Conservation (phyloP, 2,113 vertebrate genomes). For the Burhinus oedicnemus region DNA sequence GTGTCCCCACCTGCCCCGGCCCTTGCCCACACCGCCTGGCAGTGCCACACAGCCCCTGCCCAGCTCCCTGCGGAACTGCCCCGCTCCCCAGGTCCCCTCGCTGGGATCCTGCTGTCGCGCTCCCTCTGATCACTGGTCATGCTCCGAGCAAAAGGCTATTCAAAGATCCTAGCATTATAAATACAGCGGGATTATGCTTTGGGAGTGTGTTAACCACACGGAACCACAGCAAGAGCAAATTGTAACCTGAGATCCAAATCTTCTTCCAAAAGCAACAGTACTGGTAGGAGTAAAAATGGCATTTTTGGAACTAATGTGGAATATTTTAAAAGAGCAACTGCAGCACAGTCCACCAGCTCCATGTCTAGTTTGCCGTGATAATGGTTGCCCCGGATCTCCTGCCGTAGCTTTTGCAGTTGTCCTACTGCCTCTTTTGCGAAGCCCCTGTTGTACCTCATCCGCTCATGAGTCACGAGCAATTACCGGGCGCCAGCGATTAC, state of each 20-base stretch:
- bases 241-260: not conserved
- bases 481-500: not conserved
- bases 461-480: not conserved
- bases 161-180: not conserved
- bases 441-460: not conserved
- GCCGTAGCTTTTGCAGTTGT: too few species aligned
- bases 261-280: not conserved
- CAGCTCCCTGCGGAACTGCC: not conserved
- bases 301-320: not conserved
- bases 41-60: not conserved
- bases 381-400: not conserved
- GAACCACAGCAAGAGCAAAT: not conserved
- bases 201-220: too few species aligned
- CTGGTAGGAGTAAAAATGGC: not conserved
- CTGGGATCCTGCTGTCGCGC: not conserved
- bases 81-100: not conserved
- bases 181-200: too few species aligned
- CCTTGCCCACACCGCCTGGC: too few species aligned
- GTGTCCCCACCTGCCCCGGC: too few species aligned
- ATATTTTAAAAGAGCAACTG: not conserved
- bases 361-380: not conserved
- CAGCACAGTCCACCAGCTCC: not conserved
- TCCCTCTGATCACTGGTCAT: not conserved
- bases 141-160: too few species aligned
- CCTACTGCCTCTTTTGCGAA: not conserved